Percentiles rank a stretch among this genome's conserved stretches.
phyloP scores from a whole-genome alignment of 2,113 vertebrate genomes.

The Aspiorhynchus laticeps region DNA sequence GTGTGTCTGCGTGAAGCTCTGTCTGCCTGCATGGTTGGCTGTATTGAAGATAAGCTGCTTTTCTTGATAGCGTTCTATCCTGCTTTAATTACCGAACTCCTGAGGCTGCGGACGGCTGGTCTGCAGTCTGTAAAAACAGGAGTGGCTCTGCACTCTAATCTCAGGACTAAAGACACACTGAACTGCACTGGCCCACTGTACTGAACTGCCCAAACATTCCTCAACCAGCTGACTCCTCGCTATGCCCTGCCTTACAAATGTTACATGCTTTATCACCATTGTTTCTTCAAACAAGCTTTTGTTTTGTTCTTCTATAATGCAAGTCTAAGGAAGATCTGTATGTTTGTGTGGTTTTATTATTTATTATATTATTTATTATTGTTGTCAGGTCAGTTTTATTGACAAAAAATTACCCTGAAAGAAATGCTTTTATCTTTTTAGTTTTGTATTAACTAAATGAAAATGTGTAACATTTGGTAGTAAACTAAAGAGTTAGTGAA shows the following conservation, averaged over 20 bases:
- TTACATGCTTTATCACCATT: neutral
- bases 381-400: neutral
- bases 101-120: conserved; percentile 68
- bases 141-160: conserved; percentile 21
- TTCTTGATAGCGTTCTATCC: conserved; percentile 77
- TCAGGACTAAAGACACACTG: conserved; percentile 14
- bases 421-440: neutral
- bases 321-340: neutral
- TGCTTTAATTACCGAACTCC: conserved; percentile 79
- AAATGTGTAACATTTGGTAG: neutral
- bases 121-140: conserved; percentile 64
- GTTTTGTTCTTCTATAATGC: neutral
- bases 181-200: conserved; percentile 13
- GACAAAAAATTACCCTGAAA: neutral
- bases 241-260: neutral
- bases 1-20: conserved; percentile 54
- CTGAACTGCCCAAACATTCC: neutral
- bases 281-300: neutral
- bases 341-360: neutral
- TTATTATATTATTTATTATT: neutral
- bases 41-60: conserved; percentile 81
- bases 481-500: neutral
- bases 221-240: neutral
- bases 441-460: neutral
- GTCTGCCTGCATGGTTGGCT: conserved; percentile 71